A percentile compares a stretch with the other conserved stretches of the same genome.
phyloP scores from a whole-genome alignment of 2,797 vertebrate genomes.

The Hirundo rustica region DNA sequence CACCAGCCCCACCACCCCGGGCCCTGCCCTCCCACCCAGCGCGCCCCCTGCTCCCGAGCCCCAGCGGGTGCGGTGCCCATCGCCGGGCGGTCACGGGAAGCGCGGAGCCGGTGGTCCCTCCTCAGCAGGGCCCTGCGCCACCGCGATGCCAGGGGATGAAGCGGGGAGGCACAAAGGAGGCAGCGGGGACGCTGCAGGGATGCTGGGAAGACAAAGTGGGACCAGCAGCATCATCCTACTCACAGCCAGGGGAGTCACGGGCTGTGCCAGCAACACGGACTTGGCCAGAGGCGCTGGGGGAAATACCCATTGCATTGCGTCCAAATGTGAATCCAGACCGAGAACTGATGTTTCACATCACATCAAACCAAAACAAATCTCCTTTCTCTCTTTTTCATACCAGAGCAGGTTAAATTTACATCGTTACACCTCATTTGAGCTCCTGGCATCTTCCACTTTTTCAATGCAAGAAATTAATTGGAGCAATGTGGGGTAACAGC shows the following conservation, averaged over 20 bases:
- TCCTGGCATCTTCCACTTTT: background rate
- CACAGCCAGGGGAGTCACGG: background rate
- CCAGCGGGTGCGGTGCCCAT: too few species aligned
- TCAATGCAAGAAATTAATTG: background rate
- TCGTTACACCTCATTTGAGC: background rate
- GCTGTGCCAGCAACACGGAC: background rate
- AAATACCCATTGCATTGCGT: fast-evolving
- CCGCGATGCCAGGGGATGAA: background rate
- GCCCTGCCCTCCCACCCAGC: background rate
- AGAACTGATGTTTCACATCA: background rate
- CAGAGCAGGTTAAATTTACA: background rate
- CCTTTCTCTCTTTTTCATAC: background rate
- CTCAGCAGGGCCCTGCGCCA: fast-evolving
- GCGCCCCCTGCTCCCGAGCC: too few species aligned
- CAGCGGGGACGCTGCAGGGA: background rate
- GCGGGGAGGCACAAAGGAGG: background rate
- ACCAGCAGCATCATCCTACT: background rate
- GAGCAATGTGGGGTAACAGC: background rate
- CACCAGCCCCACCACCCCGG: fast-evolving
- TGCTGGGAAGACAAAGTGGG: background rate
- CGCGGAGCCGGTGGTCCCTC: background rate
- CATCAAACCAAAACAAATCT: background rate
- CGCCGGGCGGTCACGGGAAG: too few species aligned
- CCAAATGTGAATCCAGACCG: background rate
- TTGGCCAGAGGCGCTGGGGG: background rate